These are phyloP conservation scores for Cyanocitta stelleri DNA, from an alignment of 2,113 vertebrate species.

Conservation along the genomic window DNA sequence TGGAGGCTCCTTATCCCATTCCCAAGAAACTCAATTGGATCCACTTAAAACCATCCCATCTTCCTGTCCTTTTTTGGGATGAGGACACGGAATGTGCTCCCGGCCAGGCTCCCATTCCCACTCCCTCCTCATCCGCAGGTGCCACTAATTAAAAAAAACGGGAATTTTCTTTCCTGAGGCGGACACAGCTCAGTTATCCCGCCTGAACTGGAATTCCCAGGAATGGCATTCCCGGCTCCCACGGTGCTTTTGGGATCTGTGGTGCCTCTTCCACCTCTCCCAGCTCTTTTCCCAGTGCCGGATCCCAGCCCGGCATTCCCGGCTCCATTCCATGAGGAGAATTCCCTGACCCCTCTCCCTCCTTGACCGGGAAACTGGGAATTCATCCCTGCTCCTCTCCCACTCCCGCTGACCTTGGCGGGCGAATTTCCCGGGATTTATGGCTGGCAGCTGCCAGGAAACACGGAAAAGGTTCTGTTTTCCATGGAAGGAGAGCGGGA, in stretches of 20 bases:
- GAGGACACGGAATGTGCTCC: not conserved
- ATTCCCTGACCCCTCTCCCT: conserved; percentile 38
- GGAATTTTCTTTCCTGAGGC: not conserved
- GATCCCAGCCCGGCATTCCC: not conserved
- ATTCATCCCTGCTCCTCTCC: conserved; percentile 53
- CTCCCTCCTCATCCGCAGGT: not conserved
- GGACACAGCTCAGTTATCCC: not conserved
- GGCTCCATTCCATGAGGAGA: not conserved
- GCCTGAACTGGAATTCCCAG: not conserved
- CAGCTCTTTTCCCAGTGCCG: not conserved
- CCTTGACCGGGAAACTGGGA: conserved; percentile 45
- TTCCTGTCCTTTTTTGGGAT: not conserved
- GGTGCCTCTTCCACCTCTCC: not conserved
- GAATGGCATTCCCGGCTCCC: not conserved
- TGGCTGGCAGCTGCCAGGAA: not conserved
- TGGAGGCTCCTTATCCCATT: not conserved
- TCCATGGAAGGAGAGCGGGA: not conserved
- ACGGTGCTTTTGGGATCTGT: not conserved
- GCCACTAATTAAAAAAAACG: conserved; percentile 1
- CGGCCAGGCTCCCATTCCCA: not conserved
- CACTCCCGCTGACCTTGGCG: conserved; percentile 65
- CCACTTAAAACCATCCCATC: not conserved
- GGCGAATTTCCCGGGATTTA: conserved; percentile 55
- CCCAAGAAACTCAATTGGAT: not conserved
- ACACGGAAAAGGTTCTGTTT: not conserved